Base-by-base conservation (phyloP, 2,888 invertebrate genomes). In the Parnassius apollo region DNA sequence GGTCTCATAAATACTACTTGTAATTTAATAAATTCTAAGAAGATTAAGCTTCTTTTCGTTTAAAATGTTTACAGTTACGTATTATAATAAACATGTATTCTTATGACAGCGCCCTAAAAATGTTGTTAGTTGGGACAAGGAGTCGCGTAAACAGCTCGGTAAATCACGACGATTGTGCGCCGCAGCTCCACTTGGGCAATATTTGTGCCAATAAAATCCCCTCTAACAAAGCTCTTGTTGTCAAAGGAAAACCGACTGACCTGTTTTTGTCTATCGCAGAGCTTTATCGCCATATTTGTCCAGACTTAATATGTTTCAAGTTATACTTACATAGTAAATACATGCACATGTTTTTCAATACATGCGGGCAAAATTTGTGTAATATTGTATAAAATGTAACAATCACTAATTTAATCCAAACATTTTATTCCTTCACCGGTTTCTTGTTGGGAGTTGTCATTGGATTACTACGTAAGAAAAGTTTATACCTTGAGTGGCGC, bases 141-240 rank as follows among this genome's bases (percentile, higher is more conserved):
- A 77, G 78, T 81, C 82, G 80, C 82, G 89, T 90, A 91, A 89
- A 91, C 89, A 89, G 83, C 80, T 82, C 88, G 76, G 86, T 90
- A 91, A 90, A 90, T 91, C 89, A 89, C 82, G 76, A 81, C 77
- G 79, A 86, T 59, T 63, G 81, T 82, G 81, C 82, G 82, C 82
- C 83, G 76, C 83, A 82, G 81, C 83, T 83, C 83, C 81, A 84
- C 85, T 86, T 86, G 83, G 83, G 85, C 88, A 87, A 88, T 89
- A 88, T 90, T 89, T 90, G 86, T 87, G 88, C 85, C 88, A 90
- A 90, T 90, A 90, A 87, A 89, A 89, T 86, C 80, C 78, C 83
- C 83, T 80, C 83, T 84, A 82, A 88, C 88, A 88, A 88, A 87
- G 86, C 86, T 89, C 86, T 88, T 88, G 88, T 88, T 89, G 88